Conservation (phyloP, 2,797 vertebrate species). For the Anabacerthia variegaticeps region DNA sequence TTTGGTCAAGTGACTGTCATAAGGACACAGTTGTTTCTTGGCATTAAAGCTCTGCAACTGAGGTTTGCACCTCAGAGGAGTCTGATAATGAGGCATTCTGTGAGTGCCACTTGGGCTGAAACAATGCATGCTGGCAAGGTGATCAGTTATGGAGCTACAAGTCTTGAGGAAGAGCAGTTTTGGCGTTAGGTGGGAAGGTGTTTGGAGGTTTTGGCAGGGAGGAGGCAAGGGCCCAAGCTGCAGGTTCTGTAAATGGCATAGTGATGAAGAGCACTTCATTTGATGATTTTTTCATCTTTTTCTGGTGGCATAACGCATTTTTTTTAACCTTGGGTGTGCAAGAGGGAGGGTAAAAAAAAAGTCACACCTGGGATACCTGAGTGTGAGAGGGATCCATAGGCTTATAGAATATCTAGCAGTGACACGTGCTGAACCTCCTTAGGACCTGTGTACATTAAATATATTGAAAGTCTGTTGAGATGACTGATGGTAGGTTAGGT, state of each 20-base stretch:
- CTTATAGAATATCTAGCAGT: not conserved
- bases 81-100: not conserved
- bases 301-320: not conserved
- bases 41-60: not conserved
- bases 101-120: not conserved
- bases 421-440: not conserved
- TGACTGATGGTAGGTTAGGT: not conserved
- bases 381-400: not conserved
- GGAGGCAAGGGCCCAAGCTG: not conserved
- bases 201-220: not conserved
- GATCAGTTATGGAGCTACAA: not conserved
- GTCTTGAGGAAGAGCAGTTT: not conserved
- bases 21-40: not conserved
- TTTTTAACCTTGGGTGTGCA: not conserved
- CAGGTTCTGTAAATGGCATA: not conserved
- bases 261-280: not conserved
- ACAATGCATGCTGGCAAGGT: not conserved
- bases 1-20: not conserved
- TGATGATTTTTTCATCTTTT: not conserved
- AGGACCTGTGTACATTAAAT: not conserved
- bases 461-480: not conserved
- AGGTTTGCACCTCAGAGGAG: not conserved
- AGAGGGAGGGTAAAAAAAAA: not conserved
- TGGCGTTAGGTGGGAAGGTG: not conserved
- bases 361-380: not conserved